Conservation (phyloP, 1,140 invertebrate species). For the Gryon sp. region DNA sequence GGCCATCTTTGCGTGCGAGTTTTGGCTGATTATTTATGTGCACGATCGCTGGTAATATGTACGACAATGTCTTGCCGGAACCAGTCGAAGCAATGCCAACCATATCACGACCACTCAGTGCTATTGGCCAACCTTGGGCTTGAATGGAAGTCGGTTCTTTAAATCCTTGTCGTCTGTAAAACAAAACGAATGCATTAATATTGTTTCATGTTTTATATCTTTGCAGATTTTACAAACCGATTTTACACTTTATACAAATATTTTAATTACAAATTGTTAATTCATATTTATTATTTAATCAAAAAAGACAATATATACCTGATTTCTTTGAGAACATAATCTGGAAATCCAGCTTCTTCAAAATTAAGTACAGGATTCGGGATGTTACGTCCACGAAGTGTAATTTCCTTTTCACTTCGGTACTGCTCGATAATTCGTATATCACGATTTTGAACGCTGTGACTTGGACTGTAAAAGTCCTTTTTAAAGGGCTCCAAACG, state of each 20-base stretch:
- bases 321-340: conserved; percentile 88
- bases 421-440: conserved; percentile 87
- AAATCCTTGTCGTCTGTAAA: conserved; percentile 87
- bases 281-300: too few species aligned
- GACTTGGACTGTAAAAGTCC: conserved; percentile 93
- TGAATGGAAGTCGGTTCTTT: conserved; percentile 93
- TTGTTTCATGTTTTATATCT: too few species aligned
- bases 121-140: conserved; percentile 95
- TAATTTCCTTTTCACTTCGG: conserved; percentile 88
- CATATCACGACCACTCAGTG: conserved; percentile 94
- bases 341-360: conserved; percentile 90
- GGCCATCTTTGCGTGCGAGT: conserved; percentile 91
- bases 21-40: conserved; percentile 96
- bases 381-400: conserved; percentile 88
- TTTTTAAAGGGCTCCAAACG: conserved; percentile 93
- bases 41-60: conserved; percentile 91
- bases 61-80: conserved; percentile 94
- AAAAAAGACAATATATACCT: conserved; percentile 68
- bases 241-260: too few species aligned
- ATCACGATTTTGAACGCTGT: conserved; percentile 85
- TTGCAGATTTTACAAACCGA: too few species aligned
- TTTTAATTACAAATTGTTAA: too few species aligned
- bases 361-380: conserved; percentile 91
- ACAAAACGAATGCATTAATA: conserved; percentile 2
- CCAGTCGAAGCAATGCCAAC: conserved; percentile 98